Conservation (phyloP, 2,888 invertebrate genomes). For the Eilema griseolum region DNA sequence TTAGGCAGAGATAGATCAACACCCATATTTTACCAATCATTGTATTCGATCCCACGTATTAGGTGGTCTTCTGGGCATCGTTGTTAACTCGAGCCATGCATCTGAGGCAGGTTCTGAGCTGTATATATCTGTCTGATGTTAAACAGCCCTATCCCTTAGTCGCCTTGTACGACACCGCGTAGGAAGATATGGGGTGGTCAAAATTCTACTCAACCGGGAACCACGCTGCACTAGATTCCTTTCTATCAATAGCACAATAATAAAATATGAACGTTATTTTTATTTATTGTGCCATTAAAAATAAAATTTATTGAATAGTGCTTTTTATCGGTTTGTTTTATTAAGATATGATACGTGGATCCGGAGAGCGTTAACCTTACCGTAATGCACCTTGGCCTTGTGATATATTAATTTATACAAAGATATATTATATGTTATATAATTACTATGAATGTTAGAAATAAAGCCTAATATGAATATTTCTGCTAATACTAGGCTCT, state of each 20-base stretch:
- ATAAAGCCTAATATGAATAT: background rate
- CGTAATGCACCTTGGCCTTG: slow-evolving; percentile 1
- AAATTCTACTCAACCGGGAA: too few species aligned
- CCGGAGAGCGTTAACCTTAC: background rate
- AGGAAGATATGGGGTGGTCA: too few species aligned
- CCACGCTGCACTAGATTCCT: too few species aligned
- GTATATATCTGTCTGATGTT: too few species aligned
- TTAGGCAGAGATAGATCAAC: too few species aligned
- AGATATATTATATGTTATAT: background rate
- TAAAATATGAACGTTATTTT: background rate
- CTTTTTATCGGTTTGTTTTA: background rate
- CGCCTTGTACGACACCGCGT: too few species aligned
- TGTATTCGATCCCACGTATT: too few species aligned
- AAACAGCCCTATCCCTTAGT: too few species aligned
- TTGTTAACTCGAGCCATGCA: too few species aligned
- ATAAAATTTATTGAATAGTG: background rate
- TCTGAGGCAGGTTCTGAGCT: too few species aligned
- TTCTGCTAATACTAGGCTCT: background rate
- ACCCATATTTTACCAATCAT: too few species aligned
- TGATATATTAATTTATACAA: background rate
- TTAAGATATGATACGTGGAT: background rate
- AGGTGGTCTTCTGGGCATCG: too few species aligned
- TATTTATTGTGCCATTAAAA: background rate
- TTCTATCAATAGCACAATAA: background rate
- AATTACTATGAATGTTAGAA: background rate